A percentile compares a stretch with the other conserved stretches of the same genome.
Evolutionary conservation across 2,113 vertebrate species (phyloP).

Genomic region (Dunckerocampus dactyliophorus): DNA sequence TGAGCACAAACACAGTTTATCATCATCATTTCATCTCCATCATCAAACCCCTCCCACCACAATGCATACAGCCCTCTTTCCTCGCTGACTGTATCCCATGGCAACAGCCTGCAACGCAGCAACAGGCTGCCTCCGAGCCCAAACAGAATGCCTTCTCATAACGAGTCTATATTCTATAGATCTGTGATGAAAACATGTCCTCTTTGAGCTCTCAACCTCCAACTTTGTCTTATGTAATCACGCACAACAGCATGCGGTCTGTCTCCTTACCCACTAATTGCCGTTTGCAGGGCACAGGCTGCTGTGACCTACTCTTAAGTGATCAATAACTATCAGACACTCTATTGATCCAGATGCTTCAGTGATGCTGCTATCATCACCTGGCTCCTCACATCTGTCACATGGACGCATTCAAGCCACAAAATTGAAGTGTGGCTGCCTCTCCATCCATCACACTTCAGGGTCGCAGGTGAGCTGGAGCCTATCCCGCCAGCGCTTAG

Average conservation of each 20-base stretch:
- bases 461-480: no score
- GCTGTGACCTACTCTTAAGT: constrained; percentile 17
- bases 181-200: neutral
- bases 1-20: no score
- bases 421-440: no score
- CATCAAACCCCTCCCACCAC: constrained; percentile 46
- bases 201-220: neutral
- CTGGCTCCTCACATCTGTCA: neutral
- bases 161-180: neutral
- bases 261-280: constrained; percentile 5
- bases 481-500: no score
- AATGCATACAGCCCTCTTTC: neutral
- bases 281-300: constrained; percentile 15
- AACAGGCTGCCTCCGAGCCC: constrained; percentile 40
- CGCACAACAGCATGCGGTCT: neutral
- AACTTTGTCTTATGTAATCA: constrained; percentile 27
- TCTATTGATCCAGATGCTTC: constrained; percentile 18
- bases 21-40: constrained; percentile 26
- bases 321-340: constrained; percentile 26
- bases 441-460: no score
- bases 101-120: constrained; percentile 56
- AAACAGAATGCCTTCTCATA: constrained; percentile 25
- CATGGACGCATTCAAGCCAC: no score
- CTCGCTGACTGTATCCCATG: constrained; percentile 51
- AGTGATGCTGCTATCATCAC: neutral